phyloP scores from a whole-genome alignment of 2,797 vertebrate genomes.

The Pipistrellus nathusii region DNA sequence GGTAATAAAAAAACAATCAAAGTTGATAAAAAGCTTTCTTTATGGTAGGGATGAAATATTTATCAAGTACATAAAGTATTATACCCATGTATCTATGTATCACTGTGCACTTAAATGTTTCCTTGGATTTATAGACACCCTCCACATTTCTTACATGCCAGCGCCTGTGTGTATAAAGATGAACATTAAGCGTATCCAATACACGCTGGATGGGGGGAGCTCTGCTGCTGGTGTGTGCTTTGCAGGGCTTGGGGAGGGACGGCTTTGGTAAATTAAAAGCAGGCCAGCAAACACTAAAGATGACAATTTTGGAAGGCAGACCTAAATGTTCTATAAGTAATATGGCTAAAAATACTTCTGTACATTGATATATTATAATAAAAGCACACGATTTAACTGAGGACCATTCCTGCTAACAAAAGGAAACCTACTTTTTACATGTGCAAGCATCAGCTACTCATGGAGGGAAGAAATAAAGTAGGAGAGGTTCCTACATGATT shows the following conservation, averaged over 20 bases:
- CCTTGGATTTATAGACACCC: slow-evolving; percentile 73
- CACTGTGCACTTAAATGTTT: slow-evolving; percentile 77
- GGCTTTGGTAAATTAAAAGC: slow-evolving; percentile 69
- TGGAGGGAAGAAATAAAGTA: slow-evolving; percentile 46
- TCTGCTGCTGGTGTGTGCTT: slow-evolving; percentile 48
- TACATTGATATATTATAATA: slow-evolving; percentile 53
- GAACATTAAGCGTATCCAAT: slow-evolving; percentile 58
- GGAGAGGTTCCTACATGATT: neutral
- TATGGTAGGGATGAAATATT: slow-evolving; percentile 84
- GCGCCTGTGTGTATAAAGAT: slow-evolving; percentile 54
- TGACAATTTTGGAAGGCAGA: slow-evolving; percentile 42
- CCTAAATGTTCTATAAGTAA: slow-evolving; percentile 63
- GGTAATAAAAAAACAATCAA: slow-evolving; percentile 89
- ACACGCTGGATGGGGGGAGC: neutral
- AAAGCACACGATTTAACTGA: slow-evolving; percentile 52
- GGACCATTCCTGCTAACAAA: slow-evolving; percentile 62
- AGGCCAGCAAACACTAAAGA: slow-evolving; percentile 40
- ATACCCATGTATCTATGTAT: slow-evolving; percentile 73
- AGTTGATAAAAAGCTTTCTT: slow-evolving; percentile 82
- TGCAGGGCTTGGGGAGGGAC: neutral
- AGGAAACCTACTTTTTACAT: slow-evolving; percentile 58
- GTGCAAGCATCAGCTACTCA: slow-evolving; percentile 28
- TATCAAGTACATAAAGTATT: slow-evolving; percentile 79
- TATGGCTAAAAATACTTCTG: slow-evolving; percentile 50
- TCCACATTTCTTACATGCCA: slow-evolving; percentile 71